Evolutionary conservation across 2,888 invertebrate genomes (phyloP).

Genomic region (Nomada lathburiana): DNA sequence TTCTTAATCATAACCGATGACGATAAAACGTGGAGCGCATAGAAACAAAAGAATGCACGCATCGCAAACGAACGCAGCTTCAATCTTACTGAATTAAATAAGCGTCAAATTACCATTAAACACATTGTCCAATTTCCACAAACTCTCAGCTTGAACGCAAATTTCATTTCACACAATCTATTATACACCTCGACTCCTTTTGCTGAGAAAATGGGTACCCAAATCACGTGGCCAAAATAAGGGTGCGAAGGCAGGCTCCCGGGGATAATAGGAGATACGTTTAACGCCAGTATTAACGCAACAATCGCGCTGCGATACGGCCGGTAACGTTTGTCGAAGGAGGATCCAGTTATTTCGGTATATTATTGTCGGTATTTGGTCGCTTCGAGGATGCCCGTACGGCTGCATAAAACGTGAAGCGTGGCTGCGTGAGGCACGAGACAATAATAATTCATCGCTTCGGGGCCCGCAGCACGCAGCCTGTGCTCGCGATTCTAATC

Average conservation of each 20-base stretch:
- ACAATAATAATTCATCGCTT: slow-evolving; percentile 75
- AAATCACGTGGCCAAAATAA: not conserved
- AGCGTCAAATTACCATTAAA: no score
- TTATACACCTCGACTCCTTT: not conserved
- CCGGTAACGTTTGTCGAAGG: slow-evolving; percentile 14
- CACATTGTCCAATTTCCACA: no score
- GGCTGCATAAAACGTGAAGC: slow-evolving; percentile 55
- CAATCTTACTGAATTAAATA: no score
- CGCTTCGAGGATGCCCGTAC: slow-evolving; percentile 53
- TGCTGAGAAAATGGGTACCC: not conserved
- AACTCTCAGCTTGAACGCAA: no score
- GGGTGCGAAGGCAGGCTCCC: not conserved
- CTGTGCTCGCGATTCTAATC: slow-evolving; percentile 76
- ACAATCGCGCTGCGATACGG: slow-evolving; percentile 32
- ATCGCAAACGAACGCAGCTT: no score
- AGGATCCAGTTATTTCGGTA: slow-evolving; percentile 65
- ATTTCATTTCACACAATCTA: not conserved
- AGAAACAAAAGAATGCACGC: no score
- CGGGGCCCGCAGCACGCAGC: slow-evolving; percentile 66
- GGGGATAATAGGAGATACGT: slow-evolving; percentile 25
- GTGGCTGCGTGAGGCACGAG: slow-evolving; percentile 76
- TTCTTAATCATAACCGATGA: no score
- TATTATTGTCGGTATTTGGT: slow-evolving; percentile 66
- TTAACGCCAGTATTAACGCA: slow-evolving; percentile 35
- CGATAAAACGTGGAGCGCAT: no score